Evolutionary conservation across 2,797 vertebrate species (phyloP), one percentile per base, ranked within the genome.

Genomic region (Triplophysa yarkandensis): DNA sequence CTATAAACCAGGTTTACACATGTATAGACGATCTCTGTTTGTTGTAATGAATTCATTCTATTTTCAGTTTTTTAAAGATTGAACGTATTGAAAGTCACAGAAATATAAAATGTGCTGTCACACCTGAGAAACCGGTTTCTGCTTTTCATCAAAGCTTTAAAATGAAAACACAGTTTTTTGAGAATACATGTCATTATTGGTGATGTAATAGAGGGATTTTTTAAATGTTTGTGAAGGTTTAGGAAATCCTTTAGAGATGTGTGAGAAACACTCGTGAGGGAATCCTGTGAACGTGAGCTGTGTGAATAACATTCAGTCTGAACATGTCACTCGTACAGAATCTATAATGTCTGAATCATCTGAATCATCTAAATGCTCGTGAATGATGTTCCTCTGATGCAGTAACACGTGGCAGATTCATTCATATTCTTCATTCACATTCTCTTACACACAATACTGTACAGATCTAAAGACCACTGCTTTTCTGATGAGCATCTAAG

Each of bases 261-360:
- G 11, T 71, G 69, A 7, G 55, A 48, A 30, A 25, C 48, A 82
- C 83, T 86, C 85, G 87, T 88, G 89, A 91, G 90, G 91, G 90
- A 91, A 92, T 89, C 90, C 90, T 90, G 83, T 54, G 84, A 82
- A 85, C 84, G 85, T 85, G 87, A 83, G 72, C 34, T 65, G 55
- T 64, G 28, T 48, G 25, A 71, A 41, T 76, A 67, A 62, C 81
- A 80, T 78, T 83, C 81, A 77, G 78, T 65, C 44, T 74, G 84
- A 83, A 8, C 21, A 48, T 50, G 30, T 63, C 60, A 34, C 58
- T 27, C 32, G 6, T 6, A 6, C 48, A 4, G 0, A 14, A 25
- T 8, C 1, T 5, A 3, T 61, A 30, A 57, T 13, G 2, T 46
- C n/a, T 61, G 10, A 43, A 34, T n/a, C 23, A 19, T 46, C 44